phyloP scores from a whole-genome alignment of 2,113 vertebrate genomes.

The Holacanthus passer region DNA sequence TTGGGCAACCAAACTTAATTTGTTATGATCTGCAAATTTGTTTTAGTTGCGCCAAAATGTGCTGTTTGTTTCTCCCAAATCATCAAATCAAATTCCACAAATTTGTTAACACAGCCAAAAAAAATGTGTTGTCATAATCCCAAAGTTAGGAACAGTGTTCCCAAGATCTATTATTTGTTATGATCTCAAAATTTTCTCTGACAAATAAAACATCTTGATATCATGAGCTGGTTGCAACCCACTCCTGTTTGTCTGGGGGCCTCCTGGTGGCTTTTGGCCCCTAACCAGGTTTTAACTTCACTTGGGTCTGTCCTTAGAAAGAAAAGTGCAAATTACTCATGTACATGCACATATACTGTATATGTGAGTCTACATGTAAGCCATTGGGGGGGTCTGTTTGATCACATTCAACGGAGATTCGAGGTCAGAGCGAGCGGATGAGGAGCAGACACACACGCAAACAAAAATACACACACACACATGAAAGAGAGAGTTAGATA shows the following conservation, averaged over 20 bases:
- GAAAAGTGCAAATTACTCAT: constrained; percentile 27
- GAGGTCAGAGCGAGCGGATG: constrained; percentile 74
- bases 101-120: no score
- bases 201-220: not conserved
- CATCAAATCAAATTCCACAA: not conserved
- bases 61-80: not conserved
- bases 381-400: constrained; percentile 64
- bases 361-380: constrained; percentile 28
- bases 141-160: not conserved
- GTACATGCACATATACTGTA: constrained; percentile 13
- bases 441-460: constrained; percentile 72
- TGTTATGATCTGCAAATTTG: no score
- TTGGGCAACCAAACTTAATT: no score
- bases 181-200: not conserved
- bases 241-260: not conserved
- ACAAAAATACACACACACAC: constrained; percentile 67
- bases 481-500: constrained; percentile 68
- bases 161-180: not conserved
- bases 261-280: not conserved
- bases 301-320: constrained; percentile 7
- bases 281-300: not conserved
- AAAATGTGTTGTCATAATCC: no score
- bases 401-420: constrained; percentile 56
- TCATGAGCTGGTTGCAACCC: no score
- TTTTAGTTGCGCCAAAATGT: no score